Base-by-base conservation (phyloP, 2,888 invertebrate genomes). In the Dinocampus coccinellae region DNA sequence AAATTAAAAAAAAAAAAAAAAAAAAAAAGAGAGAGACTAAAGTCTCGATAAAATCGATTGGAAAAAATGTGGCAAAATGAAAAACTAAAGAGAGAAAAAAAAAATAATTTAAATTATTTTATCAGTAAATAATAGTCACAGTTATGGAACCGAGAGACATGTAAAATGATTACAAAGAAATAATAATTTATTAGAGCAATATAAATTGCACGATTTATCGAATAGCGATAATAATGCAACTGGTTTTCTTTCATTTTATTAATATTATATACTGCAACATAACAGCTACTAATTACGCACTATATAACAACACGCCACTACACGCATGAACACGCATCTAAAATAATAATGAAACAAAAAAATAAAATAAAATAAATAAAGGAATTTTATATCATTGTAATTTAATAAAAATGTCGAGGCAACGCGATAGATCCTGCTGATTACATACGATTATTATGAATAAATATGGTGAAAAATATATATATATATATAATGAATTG, bases 391-490 rank as follows among this genome's bases (percentile, higher is more conserved):
- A 29, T 10, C 33, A 53, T 33, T 65, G 26, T 47, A 65, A 65
- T 57, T 57, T 57, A 57, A 57, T 57, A 57, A 57, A 57, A 57
- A 57, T 29, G 26, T 26, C 26, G 57, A 24, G 24, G 57, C 13
- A 57, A 57, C 57, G n/a, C n/a, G 57, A 57, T 57, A 26, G 24
- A 57, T 57, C 24, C 22, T 22, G n/a, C 26, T 29, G 26, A 26
- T 57, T 57, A 57, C 26, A n/a, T 57, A 57, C 26, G 7, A 29
- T 57, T 57, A 57, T 57, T 47, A 57, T 57, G 11, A 57, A 26
- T 57, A 57, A 20, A 9, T 24, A 57, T 22, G 6, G 47, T 16
- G 6, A 47, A 16, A 16, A 16, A 47, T 36, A 36, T 36, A 36
- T 47, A 16, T 47, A 16, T 47, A 3, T 9, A 39, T n/a, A 13